A percentile compares a stretch with the other conserved stretches of the same genome.
These are phyloP conservation scores for Chloebia gouldiae DNA, from an alignment of 2,113 vertebrate genomes.

Conservation along the genomic window DNA sequence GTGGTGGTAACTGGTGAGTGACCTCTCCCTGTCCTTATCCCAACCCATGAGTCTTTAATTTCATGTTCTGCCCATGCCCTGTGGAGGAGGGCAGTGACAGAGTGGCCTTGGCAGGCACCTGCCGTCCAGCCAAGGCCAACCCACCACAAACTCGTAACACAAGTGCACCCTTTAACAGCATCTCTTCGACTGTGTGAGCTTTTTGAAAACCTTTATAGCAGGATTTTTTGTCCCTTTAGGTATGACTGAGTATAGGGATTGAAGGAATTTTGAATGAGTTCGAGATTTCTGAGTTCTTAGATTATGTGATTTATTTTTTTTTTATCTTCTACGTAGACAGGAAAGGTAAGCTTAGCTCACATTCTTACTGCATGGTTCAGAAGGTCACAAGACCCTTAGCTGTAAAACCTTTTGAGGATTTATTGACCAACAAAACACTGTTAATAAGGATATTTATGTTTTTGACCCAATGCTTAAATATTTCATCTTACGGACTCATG, in stretches of 20 bases:
- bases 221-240: neutral
- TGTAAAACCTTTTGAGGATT: neutral
- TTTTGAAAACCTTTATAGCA: neutral
- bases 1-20: fast-evolving
- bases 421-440: neutral
- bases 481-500: neutral
- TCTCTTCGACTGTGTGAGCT: neutral
- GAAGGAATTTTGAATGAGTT: neutral
- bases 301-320: neutral
- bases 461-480: neutral
- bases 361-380: neutral
- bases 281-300: neutral
- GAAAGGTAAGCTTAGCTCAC: neutral
- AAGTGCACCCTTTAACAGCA: neutral
- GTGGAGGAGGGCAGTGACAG: neutral
- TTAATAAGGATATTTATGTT: neutral
- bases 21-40: neutral
- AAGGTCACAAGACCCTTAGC: neutral
- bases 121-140: neutral
- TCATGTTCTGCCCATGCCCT: neutral
- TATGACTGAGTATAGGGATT: neutral
- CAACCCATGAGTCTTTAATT: fast-evolving
- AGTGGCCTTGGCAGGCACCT: neutral
- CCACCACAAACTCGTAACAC: neutral
- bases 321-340: neutral